Base-by-base conservation (phyloP, 2,888 invertebrate genomes). In the Plutella xylostella region DNA sequence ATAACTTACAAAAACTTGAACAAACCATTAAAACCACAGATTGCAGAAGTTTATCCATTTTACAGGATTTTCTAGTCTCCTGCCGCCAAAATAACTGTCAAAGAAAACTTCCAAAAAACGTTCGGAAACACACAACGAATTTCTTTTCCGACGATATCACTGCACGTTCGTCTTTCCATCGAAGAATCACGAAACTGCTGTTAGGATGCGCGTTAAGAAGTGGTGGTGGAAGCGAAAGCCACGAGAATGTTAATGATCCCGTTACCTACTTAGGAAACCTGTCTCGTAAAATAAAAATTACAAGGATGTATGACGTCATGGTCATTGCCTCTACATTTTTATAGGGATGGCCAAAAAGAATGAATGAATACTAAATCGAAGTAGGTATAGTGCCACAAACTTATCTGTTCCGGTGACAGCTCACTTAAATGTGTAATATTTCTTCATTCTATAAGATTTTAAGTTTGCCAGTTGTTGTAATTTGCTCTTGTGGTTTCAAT, bases 1-100 rank as follows among this genome's bases (percentile, higher is more conserved):
- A 34, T 6, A 25, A 33, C 25, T 22, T 34, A 21, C 25, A 4
- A 40, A 45, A 41, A 35, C 4, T 34, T 14, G 28, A 42, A 49
- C 64, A 56, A 46, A 66, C 67, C 62, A 57, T 50, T 14, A 61
- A 45, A 40, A 62, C 21, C 20, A 61, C 54, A 43, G 56, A 55
- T 48, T 54, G 58, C 18, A 57, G 41, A 48, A 50, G 58, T 50
- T 59, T 59, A 48, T 57, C 58, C 59, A 63, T 63, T 57, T 48
- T 55, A 19, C 5, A 30, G 28, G 34, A 42, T 31, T 37, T 19
- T 30, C 15, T 18, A 17, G 11, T 18, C 7, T 46, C 53, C 48
- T 50, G 48, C 47, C 52, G 49, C 50, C 31, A 43, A 45, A 46
- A 46, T 30, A 22, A 14, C 33, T 35, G 30, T 46, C 34, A 45